Conservation (phyloP, 2,113 vertebrate genomes). For the Axis porcinus region DNA sequence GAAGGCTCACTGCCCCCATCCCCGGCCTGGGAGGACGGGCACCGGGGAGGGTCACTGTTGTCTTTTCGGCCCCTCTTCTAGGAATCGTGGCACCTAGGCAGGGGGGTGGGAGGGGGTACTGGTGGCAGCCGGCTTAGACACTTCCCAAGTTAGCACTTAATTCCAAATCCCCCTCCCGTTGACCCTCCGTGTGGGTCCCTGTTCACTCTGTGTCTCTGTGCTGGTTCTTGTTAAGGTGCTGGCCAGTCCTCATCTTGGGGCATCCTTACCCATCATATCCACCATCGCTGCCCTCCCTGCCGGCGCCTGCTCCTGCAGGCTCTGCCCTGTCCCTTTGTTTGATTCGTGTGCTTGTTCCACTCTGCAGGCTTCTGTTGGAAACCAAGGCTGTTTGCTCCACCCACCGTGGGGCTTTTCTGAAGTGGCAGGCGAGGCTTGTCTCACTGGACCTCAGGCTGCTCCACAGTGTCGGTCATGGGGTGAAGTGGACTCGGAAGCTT, state of each 20-base stretch:
- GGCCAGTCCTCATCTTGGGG: background rate
- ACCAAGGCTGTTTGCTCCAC: fast-evolving
- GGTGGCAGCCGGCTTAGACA: background rate
- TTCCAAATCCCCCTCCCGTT: fast-evolving
- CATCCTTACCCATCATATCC: background rate
- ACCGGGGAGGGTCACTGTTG: background rate
- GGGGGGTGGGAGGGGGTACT: background rate
- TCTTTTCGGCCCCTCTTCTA: background rate
- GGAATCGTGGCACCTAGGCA: background rate
- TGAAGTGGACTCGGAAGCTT: background rate
- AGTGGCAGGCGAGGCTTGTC: background rate
- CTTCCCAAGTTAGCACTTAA: background rate
- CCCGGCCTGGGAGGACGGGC: background rate
- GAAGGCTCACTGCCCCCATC: background rate
- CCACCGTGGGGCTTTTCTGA: fast-evolving
- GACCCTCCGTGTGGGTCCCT: background rate
- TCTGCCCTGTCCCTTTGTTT: fast-evolving
- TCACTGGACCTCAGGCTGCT: background rate
- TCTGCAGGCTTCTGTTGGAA: background rate
- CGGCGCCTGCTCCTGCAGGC: fast-evolving
- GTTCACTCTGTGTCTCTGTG: background rate
- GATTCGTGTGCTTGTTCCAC: background rate
- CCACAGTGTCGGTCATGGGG: fast-evolving
- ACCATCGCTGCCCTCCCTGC: fast-evolving
- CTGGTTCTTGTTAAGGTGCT: background rate